These are phyloP conservation scores for Atta cephalotes DNA, from an alignment of 1,140 invertebrate species.

Conservation along the genomic window DNA sequence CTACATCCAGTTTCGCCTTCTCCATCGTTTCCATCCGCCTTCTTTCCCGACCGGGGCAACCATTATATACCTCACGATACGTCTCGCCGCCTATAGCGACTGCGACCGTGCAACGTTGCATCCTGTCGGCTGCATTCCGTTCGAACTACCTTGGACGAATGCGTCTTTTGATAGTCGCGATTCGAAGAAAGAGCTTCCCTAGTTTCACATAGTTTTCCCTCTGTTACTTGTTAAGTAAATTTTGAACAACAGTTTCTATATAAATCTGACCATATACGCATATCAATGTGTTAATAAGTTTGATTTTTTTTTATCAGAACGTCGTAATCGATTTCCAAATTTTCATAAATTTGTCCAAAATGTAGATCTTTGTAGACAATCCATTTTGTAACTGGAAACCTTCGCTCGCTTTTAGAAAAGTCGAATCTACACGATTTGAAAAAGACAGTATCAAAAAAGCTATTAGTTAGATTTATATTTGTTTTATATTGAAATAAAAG, in stretches of 20 bases:
- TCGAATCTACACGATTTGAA: neutral
- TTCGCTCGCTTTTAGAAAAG: neutral
- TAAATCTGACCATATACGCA: neutral
- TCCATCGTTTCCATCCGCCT: conserved; percentile 47
- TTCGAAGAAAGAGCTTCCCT: conserved; percentile 37
- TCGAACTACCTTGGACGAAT: conserved; percentile 33
- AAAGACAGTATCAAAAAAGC: conserved; percentile 17
- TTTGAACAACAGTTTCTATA: neutral
- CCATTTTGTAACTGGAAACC: neutral
- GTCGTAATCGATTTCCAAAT: neutral
- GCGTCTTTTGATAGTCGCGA: conserved; percentile 34
- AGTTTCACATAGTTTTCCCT: neutral
- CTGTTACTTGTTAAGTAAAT: conserved; percentile 5
- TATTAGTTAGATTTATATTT: conserved; percentile 50
- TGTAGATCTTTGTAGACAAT: neutral
- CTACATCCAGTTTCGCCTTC: conserved; percentile 50
- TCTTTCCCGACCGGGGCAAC: conserved; percentile 44
- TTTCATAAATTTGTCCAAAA: conserved; percentile 10
- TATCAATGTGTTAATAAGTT: conserved; percentile 15
- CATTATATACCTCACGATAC: conserved; percentile 52
- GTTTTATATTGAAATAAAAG: neutral
- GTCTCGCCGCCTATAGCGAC: conserved; percentile 47
- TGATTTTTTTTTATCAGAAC: neutral
- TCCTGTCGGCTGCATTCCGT: conserved; percentile 54
- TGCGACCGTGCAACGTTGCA: conserved; percentile 54